Conservation (phyloP, 2,888 invertebrate species). For the Stenchaetothrips biformis region DNA sequence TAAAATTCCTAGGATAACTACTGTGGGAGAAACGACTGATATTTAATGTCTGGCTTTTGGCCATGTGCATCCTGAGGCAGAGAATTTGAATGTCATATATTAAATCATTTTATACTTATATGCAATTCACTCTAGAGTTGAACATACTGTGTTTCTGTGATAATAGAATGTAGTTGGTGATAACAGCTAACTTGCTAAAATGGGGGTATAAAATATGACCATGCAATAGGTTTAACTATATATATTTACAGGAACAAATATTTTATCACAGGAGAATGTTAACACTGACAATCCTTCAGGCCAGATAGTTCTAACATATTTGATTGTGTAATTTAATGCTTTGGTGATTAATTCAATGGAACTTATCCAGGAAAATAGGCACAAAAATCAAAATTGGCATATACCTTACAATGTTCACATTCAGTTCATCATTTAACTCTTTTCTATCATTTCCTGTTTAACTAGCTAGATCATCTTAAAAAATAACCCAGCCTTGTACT, state of each 20-base stretch:
- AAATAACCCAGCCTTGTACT: too few relatives aligned
- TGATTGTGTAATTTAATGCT: background rate
- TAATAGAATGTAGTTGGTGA: background rate
- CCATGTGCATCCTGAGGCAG: too few relatives aligned
- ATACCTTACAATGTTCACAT: too few relatives aligned
- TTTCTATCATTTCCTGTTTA: too few relatives aligned
- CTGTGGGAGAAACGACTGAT: background rate
- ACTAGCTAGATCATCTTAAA: too few relatives aligned
- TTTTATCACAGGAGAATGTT: background rate
- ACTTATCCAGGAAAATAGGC: background rate
- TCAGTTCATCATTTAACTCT: background rate
- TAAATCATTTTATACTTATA: too few relatives aligned
- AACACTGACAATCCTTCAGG: background rate
- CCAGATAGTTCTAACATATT: background rate
- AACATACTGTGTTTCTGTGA: background rate
- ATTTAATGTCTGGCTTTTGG: too few relatives aligned
- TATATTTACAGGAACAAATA: background rate
- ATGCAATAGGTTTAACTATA: background rate
- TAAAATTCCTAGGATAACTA: background rate
- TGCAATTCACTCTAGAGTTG: too few relatives aligned
- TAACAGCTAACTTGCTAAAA: background rate
- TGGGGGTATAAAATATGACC: background rate
- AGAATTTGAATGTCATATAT: too few relatives aligned
- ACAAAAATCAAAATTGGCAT: background rate
- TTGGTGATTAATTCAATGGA: background rate